These are phyloP conservation scores for Elmis aenea DNA, from an alignment of 2,888 invertebrate species.

Conservation along the genomic window DNA sequence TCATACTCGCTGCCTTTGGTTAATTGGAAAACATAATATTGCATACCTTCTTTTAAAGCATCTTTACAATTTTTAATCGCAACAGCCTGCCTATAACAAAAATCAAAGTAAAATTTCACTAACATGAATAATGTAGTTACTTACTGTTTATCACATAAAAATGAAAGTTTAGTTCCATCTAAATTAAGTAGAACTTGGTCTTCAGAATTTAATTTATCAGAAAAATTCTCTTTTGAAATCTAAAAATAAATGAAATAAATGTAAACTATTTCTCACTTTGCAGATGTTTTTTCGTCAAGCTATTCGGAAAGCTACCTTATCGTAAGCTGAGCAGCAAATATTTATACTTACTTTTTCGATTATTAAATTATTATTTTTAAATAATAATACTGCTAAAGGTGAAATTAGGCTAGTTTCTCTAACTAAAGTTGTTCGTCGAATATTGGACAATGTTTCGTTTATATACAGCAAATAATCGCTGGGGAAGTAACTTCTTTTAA, in stretches of 20 bases:
- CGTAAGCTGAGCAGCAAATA: too few species aligned
- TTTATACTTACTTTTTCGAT: constrained; percentile 32
- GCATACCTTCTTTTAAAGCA: constrained; percentile 30
- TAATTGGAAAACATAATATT: constrained; percentile 39
- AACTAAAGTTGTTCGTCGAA: constrained; percentile 53
- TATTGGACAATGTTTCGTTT: constrained; percentile 53
- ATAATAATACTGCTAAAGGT: constrained; percentile 56
- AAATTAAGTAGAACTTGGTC: constrained; percentile 38
- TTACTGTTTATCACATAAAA: constrained; percentile 45
- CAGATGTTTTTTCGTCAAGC: too few species aligned
- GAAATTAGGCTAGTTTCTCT: constrained; percentile 56
- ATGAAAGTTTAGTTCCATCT: constrained; percentile 39
- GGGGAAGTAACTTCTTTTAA: constrained; percentile 45
- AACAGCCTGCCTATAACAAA: constrained; percentile 51
- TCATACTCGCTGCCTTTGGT: constrained; percentile 33
- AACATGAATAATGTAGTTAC: constrained; percentile 22
- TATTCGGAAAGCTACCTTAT: too few species aligned
- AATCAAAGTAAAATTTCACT: constrained; percentile 8
- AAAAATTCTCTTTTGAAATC: constrained; percentile 20
- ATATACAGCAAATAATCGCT: constrained; percentile 53
- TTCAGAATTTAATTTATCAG: constrained; percentile 19
- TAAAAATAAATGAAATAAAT: constrained; percentile 23
- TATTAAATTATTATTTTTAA: constrained; percentile 41
- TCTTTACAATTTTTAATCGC: constrained; percentile 35
- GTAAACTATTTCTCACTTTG: constrained; percentile 2